Percentiles rank a stretch among this genome's conserved stretches.
Conservation (phyloP, 2,113 vertebrate species). For the Macquaria australasica region DNA sequence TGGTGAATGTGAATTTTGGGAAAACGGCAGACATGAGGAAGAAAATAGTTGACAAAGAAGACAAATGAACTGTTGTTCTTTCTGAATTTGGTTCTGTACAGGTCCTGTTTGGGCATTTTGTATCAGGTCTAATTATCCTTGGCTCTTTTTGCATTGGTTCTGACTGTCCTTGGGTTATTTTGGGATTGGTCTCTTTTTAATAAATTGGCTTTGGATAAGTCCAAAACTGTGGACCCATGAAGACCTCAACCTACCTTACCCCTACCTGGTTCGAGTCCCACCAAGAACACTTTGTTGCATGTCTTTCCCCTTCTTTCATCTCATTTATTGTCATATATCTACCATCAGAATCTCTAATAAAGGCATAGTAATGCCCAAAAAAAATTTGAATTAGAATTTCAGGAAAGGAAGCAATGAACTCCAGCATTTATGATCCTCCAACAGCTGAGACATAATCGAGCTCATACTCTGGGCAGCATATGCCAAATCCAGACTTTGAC, state of each 20-base stretch:
- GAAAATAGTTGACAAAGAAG: too few species aligned
- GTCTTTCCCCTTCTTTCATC: not conserved
- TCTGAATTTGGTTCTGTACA: not conserved
- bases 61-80: not conserved
- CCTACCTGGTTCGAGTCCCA: not conserved
- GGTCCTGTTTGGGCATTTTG: not conserved
- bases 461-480: constrained; percentile 32
- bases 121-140: not conserved
- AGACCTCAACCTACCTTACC: not conserved
- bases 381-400: too few species aligned
- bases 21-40: not conserved
- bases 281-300: not conserved
- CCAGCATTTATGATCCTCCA: not conserved
- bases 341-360: not conserved
- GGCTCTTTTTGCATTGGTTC: not conserved
- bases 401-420: not conserved
- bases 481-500: constrained; percentile 39
- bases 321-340: not conserved
- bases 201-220: not conserved
- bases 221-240: not conserved
- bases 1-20: not conserved
- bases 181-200: not conserved
- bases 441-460: not conserved
- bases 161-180: not conserved
- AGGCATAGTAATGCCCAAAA: not conserved